Evolutionary conservation across 2,888 invertebrate genomes (phyloP).

Genomic region (Ptilodon capucinus): DNA sequence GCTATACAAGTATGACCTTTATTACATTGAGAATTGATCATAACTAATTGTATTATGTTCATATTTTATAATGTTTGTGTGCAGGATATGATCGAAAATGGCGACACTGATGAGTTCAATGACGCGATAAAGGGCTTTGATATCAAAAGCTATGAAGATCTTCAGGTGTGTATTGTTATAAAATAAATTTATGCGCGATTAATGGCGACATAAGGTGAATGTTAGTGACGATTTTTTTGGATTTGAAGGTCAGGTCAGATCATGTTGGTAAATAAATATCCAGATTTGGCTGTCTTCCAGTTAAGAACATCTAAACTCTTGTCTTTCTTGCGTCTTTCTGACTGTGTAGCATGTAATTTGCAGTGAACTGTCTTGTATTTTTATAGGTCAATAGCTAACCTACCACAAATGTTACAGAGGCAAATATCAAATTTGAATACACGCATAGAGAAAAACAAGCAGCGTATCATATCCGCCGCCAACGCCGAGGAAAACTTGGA

Average conservation of each 20-base stretch:
- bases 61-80: slow-evolving; percentile 7
- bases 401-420: slow-evolving; percentile 59
- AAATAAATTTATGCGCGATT: not conserved
- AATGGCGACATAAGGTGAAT: no score
- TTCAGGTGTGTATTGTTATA: slow-evolving; percentile 82
- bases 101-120: slow-evolving; percentile 88
- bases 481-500: slow-evolving; percentile 82
- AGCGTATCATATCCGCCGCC: slow-evolving; percentile 88
- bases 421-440: slow-evolving; percentile 86
- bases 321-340: no score
- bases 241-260: no score
- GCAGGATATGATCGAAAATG: slow-evolving; percentile 85
- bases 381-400: no score
- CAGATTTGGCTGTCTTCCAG: no score
- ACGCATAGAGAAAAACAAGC: slow-evolving; percentile 89
- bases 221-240: no score
- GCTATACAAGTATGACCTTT: slow-evolving; percentile 83
- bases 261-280: no score
- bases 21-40: not conserved
- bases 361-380: no score
- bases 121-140: slow-evolving; percentile 89
- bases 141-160: slow-evolving; percentile 88
- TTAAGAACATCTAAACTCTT: no score
- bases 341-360: no score
- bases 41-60: not conserved